phyloP scores from a whole-genome alignment of 1,140 invertebrate genomes.

The Caenorhabditis remanei region DNA sequence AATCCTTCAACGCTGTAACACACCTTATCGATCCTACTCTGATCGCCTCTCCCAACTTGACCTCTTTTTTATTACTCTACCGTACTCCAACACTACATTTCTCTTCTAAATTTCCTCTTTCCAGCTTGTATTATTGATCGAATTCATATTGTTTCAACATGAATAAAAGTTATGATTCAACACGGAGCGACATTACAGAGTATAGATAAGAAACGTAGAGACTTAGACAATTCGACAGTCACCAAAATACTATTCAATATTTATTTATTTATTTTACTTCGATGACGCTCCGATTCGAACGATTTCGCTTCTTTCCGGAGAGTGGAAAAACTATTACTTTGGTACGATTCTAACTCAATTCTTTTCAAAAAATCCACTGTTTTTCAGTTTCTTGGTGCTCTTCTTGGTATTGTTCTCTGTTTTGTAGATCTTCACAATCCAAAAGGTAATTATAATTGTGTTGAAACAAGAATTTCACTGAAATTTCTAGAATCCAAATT shows the following conservation, averaged over 20 bases:
- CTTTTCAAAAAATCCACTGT: not conserved
- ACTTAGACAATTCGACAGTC: slow-evolving; percentile 28
- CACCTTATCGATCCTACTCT: too few species aligned
- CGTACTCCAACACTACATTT: too few species aligned
- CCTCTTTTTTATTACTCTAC: too few species aligned
- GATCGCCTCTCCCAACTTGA: too few species aligned
- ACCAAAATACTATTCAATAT: slow-evolving; percentile 38
- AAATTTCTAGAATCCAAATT: not conserved
- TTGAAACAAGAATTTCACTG: not conserved
- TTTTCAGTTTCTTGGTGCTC: slow-evolving; percentile 26
- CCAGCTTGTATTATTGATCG: not conserved
- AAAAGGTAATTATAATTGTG: not conserved
- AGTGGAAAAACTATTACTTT: slow-evolving; percentile 32
- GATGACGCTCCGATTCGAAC: slow-evolving; percentile 45
- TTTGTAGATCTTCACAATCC: slow-evolving; percentile 24
- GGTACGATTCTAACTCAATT: not conserved
- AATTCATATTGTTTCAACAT: not conserved
- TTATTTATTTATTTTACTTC: not conserved
- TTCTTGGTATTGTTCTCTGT: not conserved
- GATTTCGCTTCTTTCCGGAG: slow-evolving; percentile 32
- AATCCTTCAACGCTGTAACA: too few species aligned
- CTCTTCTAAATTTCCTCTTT: too few species aligned
- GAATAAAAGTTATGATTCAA: not conserved
- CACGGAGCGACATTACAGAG: not conserved
- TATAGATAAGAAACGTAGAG: slow-evolving; percentile 28